Evolutionary conservation across 2,797 vertebrate genomes (phyloP).

Genomic region (Sphenodon punctatus): DNA sequence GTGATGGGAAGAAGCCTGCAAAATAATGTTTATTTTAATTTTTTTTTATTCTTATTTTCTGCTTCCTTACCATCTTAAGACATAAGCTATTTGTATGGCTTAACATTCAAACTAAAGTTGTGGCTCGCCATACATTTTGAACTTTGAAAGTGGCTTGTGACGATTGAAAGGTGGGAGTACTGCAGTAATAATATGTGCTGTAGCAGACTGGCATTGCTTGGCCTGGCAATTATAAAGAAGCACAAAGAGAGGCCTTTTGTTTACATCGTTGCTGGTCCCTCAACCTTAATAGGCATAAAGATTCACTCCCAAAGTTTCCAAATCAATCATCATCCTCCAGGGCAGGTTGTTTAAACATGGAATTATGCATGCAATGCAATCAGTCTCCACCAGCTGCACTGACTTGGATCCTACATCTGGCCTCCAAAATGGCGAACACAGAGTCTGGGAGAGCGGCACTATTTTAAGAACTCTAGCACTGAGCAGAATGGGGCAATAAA

Average conservation of each 20-base stretch:
- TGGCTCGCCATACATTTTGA: too few species aligned
- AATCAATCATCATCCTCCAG: constrained; percentile 41
- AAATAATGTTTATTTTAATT: too few species aligned
- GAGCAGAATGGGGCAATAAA: constrained; percentile 32
- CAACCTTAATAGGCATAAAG: constrained; percentile 2
- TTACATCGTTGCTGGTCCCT: not conserved
- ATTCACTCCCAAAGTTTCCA: constrained; percentile 15
- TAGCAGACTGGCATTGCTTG: not conserved
- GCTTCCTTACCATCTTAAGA: too few species aligned
- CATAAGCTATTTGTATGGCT: too few species aligned
- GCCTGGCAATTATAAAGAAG: not conserved
- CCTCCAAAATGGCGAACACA: constrained; percentile 60
- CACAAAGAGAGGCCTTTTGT: not conserved
- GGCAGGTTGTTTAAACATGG: constrained; percentile 37
- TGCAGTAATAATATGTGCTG: not conserved
- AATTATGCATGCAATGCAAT: constrained; percentile 60
- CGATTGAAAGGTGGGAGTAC: not conserved
- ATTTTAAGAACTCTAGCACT: constrained; percentile 75
- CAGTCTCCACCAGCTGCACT: constrained; percentile 73
- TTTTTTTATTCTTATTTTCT: too few species aligned
- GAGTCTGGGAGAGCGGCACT: constrained; percentile 67
- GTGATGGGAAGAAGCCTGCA: too few species aligned
- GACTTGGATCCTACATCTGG: constrained; percentile 67
- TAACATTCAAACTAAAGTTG: too few species aligned
- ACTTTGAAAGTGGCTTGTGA: too few species aligned